Percentiles rank a stretch among this genome's conserved stretches.
Conservation (phyloP, 2,797 vertebrate species). For the Trichosurus vulpecula region DNA sequence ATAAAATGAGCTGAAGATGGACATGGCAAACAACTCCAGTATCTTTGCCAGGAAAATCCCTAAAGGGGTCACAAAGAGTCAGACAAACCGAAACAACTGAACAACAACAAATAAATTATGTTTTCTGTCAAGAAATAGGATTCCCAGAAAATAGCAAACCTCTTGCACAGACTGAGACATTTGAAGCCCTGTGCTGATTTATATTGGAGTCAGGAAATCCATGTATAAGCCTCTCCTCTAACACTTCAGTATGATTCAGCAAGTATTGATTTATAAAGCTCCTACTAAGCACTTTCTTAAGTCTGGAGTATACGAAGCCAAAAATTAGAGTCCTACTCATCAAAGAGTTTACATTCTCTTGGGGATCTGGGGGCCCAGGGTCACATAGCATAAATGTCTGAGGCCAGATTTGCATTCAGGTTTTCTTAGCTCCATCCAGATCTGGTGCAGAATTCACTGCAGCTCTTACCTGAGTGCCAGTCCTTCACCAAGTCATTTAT, state of each 20-base stretch:
- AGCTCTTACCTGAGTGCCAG: background rate
- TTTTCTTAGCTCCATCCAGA: background rate
- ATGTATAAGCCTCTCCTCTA: background rate
- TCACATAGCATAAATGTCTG: background rate
- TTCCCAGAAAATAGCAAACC: background rate
- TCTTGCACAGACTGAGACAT: background rate
- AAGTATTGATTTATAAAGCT: background rate
- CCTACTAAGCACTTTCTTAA: background rate
- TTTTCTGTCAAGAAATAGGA: background rate
- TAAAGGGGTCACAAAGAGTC: background rate
- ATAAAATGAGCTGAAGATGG: background rate
- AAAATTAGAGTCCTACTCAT: background rate
- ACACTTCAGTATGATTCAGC: background rate
- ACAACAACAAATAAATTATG: background rate
- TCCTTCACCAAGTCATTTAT: background rate
- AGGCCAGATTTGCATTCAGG: background rate
- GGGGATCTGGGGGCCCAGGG: background rate
- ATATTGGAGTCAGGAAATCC: background rate
- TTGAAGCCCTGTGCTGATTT: background rate
- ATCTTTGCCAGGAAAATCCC: background rate
- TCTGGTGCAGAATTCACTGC: background rate
- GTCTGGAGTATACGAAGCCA: background rate
- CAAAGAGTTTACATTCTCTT: background rate
- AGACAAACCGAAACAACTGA: background rate
- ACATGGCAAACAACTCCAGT: background rate